Percentiles rank a stretch among this genome's conserved stretches.
Conservation (phyloP, 2,113 vertebrate species). For the Onychorhynchus coronatus region DNA sequence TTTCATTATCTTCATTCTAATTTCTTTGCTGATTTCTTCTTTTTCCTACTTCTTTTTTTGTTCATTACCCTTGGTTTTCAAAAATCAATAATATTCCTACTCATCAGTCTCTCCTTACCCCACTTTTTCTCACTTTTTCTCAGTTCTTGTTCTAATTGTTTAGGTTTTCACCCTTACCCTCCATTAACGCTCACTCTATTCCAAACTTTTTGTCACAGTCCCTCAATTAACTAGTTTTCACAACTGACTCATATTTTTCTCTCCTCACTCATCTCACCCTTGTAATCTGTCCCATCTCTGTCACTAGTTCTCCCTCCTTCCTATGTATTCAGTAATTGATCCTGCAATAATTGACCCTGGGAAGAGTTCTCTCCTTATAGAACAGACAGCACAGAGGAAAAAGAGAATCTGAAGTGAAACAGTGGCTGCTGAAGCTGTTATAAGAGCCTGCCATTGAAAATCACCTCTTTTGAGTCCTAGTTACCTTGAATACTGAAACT, state of each 20-base stretch:
- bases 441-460: neutral
- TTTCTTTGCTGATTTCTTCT: neutral
- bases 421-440: neutral
- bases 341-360: neutral
- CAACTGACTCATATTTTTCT: neutral
- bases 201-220: neutral
- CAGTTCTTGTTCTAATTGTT: neutral
- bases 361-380: neutral
- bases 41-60: neutral
- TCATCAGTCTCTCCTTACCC: neutral
- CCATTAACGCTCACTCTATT: neutral
- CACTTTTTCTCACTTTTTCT: neutral
- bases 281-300: neutral
- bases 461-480: neutral
- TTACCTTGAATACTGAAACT: neutral
- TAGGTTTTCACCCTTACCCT: neutral
- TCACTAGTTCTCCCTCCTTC: neutral
- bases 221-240: neutral
- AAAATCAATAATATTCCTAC: neutral
- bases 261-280: neutral
- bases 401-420: neutral
- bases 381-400: neutral
- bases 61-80: neutral
- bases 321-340: neutral
- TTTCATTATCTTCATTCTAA: neutral